Percentiles rank a stretch among this genome's conserved stretches.
phyloP scores from a whole-genome alignment of 2,888 invertebrate species.

The Clusia tigrina region DNA sequence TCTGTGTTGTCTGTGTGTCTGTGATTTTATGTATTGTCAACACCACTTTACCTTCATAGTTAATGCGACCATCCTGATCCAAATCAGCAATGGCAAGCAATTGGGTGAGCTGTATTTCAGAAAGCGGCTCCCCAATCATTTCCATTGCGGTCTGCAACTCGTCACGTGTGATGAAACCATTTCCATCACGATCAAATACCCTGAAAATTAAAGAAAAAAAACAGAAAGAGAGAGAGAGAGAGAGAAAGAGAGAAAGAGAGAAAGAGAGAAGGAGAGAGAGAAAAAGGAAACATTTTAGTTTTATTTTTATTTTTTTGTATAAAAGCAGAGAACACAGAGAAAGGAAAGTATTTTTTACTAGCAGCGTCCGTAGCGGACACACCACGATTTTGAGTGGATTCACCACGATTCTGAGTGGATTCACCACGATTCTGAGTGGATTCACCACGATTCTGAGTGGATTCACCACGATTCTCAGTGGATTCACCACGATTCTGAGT shows the following conservation, averaged over 20 bases:
- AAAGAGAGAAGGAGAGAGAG: background rate
- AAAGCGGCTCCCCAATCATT: conserved; percentile 81
- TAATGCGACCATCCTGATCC: conserved; percentile 82
- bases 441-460: no score
- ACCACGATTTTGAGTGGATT: no score
- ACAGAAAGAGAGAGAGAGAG: background rate
- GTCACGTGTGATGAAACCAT: conserved; percentile 87
- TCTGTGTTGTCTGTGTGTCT: background rate
- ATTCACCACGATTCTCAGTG: no score
- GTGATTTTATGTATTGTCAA: background rate
- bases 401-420: no score
- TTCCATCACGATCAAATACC: conserved; percentile 88
- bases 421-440: no score
- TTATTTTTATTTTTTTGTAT: no score
- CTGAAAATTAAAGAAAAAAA: conserved; percentile 59
- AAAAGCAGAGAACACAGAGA: no score
- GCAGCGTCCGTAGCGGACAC: no score
- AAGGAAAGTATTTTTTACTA: no score
- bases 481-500: no score
- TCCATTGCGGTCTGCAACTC: conserved; percentile 82
- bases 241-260: background rate
- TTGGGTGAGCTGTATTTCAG: conserved; percentile 78
- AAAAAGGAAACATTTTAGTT: no score
- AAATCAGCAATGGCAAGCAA: conserved; percentile 78
- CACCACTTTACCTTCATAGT: conserved; percentile 85